Base-by-base conservation (phyloP, 2,888 invertebrate genomes). In the Hylaea fasciaria region DNA sequence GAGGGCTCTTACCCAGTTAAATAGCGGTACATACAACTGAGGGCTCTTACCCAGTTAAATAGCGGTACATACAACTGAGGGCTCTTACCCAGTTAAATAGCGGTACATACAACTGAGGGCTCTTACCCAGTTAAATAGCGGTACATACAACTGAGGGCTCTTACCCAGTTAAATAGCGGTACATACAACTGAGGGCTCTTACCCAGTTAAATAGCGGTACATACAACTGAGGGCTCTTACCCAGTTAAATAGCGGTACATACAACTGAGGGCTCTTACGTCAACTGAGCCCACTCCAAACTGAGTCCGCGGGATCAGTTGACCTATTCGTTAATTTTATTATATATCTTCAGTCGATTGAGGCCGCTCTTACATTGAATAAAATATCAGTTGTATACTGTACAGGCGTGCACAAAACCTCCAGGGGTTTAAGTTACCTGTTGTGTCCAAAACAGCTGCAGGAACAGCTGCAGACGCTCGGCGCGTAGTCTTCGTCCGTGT, bases 401-500 rank as follows among this genome's bases (percentile, higher is more conserved):
- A n/a, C n/a, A n/a, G n/a, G n/a, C n/a, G n/a, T n/a, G n/a, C n/a
- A n/a, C n/a, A n/a, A n/a, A n/a, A n/a, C n/a, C n/a, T n/a, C n/a
- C n/a, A n/a, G n/a, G n/a, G n/a, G n/a, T n/a, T n/a, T n/a, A n/a
- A n/a, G 32, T 79, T 59, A 92, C 93, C 81, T 90, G 68, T 88
- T 89, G 14, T 82, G 87, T 68, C 87, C 87, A 54, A 93, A 93
- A 66, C 93, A 93, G 72, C 85, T 92, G 62, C 93, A 93, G 0
- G 90, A 85, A 66, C 93, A 93, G 51, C 91, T 92, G 76, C 93
- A 93, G 0, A 93, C 92, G 49, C 92, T 92, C 1, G 91, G 89
- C 0, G 91, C 82, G 66, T 89, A 87, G 0, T 93, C 93, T 14
- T 92, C 92, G 47, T 92, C 93, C 1, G 85, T 70, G 50, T 89